phyloP scores from a whole-genome alignment of 2,113 vertebrate genomes.

The Ranitomeya variabilis region DNA sequence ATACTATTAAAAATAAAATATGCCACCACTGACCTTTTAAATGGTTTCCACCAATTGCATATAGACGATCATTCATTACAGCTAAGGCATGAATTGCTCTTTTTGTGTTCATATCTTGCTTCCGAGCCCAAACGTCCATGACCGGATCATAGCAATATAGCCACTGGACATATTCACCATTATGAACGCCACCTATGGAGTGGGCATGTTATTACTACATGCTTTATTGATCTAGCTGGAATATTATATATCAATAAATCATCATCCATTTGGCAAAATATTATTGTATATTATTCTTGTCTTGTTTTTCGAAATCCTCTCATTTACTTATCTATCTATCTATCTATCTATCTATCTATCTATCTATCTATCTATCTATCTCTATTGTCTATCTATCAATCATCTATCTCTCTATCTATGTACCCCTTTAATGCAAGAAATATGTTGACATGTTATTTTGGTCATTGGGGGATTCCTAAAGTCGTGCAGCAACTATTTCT shows the following conservation, averaged over 20 bases:
- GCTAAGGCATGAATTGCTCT: conserved; percentile 95
- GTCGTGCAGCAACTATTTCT: too few relatives aligned
- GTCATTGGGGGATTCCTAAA: too few relatives aligned
- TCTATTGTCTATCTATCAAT: too few relatives aligned
- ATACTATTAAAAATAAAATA: conserved; percentile 8
- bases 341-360: too few relatives aligned
- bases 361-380: too few relatives aligned
- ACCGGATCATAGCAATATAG: conserved; percentile 97
- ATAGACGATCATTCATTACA: conserved; percentile 96
- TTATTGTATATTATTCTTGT: too few relatives aligned
- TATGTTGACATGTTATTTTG: too few relatives aligned
- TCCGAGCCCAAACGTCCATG: conserved; percentile 98
- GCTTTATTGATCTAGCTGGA: neutral
- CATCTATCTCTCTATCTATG: too few relatives aligned
- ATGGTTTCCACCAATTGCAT: conserved; percentile 98
- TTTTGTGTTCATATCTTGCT: conserved; percentile 99
- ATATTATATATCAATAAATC: neutral
- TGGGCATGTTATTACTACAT: neutral
- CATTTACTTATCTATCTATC: too few relatives aligned
- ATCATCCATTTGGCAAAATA: neutral
- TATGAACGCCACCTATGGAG: conserved; percentile 92
- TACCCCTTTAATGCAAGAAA: too few relatives aligned
- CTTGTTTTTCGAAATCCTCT: too few relatives aligned
- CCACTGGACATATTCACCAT: conserved; percentile 98
- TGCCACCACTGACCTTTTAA: conserved; percentile 86